Base-by-base conservation (phyloP, 2,113 vertebrate genomes). In the Esox niger region DNA sequence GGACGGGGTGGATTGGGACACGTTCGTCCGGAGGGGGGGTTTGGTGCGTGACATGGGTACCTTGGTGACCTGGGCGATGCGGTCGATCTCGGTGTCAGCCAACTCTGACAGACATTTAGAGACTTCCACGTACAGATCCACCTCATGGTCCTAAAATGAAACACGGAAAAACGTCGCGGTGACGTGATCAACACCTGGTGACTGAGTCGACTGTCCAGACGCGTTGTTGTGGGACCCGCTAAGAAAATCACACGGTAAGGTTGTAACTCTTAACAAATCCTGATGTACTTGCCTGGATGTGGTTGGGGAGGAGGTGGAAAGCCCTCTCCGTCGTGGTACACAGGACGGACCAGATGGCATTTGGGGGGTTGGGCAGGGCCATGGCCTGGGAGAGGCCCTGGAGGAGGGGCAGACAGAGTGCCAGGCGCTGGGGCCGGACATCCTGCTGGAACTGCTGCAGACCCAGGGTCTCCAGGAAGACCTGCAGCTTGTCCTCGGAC, bases 31-130 rank as follows among this genome's bases (percentile, higher is more conserved):
- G 38, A 15, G 2, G 13, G 2, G 17, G 1, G 38, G n/a, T n/a
- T 43, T 10, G 17, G 15, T n/a, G n/a, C n/a, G 38, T 15, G 38
- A 43, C 38, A 43, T 43, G 29, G 61, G 84, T 93, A 99, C 97
- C 95, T 95, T 84, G 4, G 91, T 91, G 56, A 95, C 80, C 29
- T 75, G 87, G 65, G 87, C 30, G 61, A 96, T 86, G 46, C 82
- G 88, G 66, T 89, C 90, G 11, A 93, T 88, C 57, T 96, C 93
- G 6, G 88, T 82, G 72, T 97, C 94, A 0, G 86, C 71, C 92
- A 98, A 91, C 92, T 98, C 95, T 1, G 93, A 97, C 65, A 98
- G 88, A 81, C 97, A 98, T 68, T 91, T 95, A 82, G 93, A 82
- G 59, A 91, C 31, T 8, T 79, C 74, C 1, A 93, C 72, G 68